Conservation (phyloP, 35 echinoderm and acorn worm species). For the Acanthaster planci region DNA sequence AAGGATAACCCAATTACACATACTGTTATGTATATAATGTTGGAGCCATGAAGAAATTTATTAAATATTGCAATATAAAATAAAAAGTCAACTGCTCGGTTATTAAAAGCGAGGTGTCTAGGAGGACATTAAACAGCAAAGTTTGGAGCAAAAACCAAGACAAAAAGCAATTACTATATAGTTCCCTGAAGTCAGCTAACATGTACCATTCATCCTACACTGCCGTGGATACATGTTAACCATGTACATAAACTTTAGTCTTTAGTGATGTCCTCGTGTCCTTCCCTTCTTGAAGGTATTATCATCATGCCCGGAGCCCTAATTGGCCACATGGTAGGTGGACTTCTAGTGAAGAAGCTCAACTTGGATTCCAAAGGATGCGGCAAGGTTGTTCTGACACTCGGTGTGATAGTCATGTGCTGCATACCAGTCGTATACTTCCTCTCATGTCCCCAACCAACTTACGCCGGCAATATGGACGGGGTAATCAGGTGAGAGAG, state of each 20-base stretch:
- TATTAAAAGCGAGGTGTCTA: background rate
- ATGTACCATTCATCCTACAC: too few species aligned
- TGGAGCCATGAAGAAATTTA: too few species aligned
- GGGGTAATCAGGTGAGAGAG: background rate
- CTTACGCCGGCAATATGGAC: background rate
- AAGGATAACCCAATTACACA: too few species aligned
- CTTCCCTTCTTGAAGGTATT: conserved; percentile 50
- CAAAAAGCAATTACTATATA: too few species aligned
- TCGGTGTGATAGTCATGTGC: background rate
- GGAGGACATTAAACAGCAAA: background rate
- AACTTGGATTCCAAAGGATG: conserved; percentile 31
- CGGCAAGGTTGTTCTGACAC: background rate
- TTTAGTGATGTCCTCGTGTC: background rate
- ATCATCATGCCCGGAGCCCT: conserved; percentile 49
- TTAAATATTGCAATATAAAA: background rate
- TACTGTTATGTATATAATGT: too few species aligned
- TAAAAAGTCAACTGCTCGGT: too few species aligned
- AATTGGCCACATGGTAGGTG: conserved; percentile 59
- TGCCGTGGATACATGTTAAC: too few species aligned
- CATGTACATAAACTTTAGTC: too few species aligned
- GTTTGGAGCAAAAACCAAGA: too few species aligned
- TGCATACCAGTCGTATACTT: background rate
- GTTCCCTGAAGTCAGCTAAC: too few species aligned
- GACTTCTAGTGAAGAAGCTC: conserved; percentile 57
- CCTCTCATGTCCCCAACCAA: background rate